Evolutionary conservation across 2,888 invertebrate species (phyloP), one percentile per base, ranked within the genome.

Genomic region (Eristalis intricaria): DNA sequence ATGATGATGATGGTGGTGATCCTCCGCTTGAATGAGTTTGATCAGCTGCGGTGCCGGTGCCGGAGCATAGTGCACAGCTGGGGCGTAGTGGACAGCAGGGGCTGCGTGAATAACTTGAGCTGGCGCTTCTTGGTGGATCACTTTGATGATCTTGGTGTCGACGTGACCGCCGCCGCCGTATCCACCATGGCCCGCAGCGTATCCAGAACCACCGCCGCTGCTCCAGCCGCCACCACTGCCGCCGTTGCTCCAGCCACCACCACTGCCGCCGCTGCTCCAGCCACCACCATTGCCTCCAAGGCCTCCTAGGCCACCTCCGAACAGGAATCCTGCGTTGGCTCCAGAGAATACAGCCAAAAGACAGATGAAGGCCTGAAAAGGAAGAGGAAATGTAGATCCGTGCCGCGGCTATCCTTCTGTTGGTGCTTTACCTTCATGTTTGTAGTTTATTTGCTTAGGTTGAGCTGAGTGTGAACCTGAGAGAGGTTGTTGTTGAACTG

Each of bases 251-350:
- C 40, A 26, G 3, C 68, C 56, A n/a, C 69, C 64, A 23, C 68
- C 80, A n/a, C 19, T n/a, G 15, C 38, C 23, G 13, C 65, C 40
- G 15, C 74, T 64, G 50, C 58, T 40, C 19, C 11, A 56, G 15
- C 32, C 61, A 23, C 68, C 77, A 4, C 69, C 77, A 40, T 13
- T 29, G 19, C 71, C 58, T 50, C 70, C 70, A n/a, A 64, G 43
- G 43, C 70, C 70, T 50, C 70, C 70, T 23, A 64, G 43, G 43
- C 70, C 70, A 11, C 70, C 74, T 15, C 85, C 73, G 50, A 79
- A 75, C 11, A 88, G 63, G 22, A 79, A 68, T 70, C 85, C 85
- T 76, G 88, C 88, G 15, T 85, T 80, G 68, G 82, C 85, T 19
- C 74, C 69, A n/a, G 82, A 84, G 22, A 79, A 60, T 11, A 80